Percentiles rank a stretch among this genome's conserved stretches.
phyloP scores from a whole-genome alignment of 2,888 invertebrate genomes.

The Caenorhabditis sp. region DNA sequence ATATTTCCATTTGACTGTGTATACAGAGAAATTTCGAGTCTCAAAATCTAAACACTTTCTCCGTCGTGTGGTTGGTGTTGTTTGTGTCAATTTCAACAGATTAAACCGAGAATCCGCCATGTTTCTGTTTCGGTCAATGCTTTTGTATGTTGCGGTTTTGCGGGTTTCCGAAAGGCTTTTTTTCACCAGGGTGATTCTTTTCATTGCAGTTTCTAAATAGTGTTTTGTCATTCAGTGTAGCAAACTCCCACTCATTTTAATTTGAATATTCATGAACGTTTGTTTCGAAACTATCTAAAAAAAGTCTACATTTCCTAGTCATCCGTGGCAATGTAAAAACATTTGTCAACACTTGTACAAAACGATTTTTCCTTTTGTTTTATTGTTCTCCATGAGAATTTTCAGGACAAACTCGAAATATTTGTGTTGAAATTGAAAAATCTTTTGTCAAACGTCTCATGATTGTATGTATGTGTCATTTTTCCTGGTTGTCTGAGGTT shows the following conservation, averaged over 20 bases:
- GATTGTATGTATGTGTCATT: slow-evolving; percentile 4
- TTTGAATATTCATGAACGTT: no score
- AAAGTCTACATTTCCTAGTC: no score
- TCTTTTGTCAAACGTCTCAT: slow-evolving; percentile 20
- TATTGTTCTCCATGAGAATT: slow-evolving; percentile 30
- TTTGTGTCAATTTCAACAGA: slow-evolving; percentile 36
- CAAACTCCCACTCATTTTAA: not conserved
- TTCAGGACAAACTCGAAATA: slow-evolving; percentile 23
- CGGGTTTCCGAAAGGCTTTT: not conserved
- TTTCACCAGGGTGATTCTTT: not conserved
- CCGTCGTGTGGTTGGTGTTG: not conserved
- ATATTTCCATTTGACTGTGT: not conserved
- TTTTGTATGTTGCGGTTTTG: slow-evolving; percentile 6
- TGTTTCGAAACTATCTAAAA: no score
- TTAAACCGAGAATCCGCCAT: slow-evolving; percentile 14
- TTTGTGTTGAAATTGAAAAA: slow-evolving; percentile 45
- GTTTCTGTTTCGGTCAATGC: not conserved
- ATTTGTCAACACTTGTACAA: not conserved
- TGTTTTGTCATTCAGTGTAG: no score
- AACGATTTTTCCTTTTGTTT: slow-evolving; percentile 49
- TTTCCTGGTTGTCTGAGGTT: not conserved
- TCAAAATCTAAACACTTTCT: not conserved
- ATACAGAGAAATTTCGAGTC: not conserved
- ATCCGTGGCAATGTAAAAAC: not conserved
- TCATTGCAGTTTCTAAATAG: no score